A percentile compares a stretch with the other conserved stretches of the same genome.
These are phyloP conservation scores for Acyrthosiphon pisum DNA, from an alignment of 1,140 invertebrate species.

Conservation along the genomic window DNA sequence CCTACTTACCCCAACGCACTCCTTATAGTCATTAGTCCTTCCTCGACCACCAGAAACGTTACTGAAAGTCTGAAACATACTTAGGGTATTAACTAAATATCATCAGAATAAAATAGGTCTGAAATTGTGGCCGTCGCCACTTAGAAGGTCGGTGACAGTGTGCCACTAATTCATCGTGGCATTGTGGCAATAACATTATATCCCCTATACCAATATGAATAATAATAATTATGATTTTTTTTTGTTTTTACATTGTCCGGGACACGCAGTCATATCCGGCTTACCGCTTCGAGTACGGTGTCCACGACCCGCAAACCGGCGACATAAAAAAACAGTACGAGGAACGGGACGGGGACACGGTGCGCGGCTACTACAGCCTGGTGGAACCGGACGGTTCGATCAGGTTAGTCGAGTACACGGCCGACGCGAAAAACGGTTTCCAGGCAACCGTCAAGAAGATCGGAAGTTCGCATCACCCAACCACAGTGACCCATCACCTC, in stretches of 20 bases:
- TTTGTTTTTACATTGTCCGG: background rate
- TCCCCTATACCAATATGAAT: background rate
- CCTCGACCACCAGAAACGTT: background rate
- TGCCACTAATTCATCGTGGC: background rate
- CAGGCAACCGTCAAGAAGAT: conserved; percentile 58
- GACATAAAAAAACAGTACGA: conserved; percentile 63
- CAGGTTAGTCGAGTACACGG: conserved; percentile 62
- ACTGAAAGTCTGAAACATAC: background rate
- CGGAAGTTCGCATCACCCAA: conserved; percentile 48
- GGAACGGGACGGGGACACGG: conserved; percentile 60
- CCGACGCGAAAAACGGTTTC: conserved; percentile 60
- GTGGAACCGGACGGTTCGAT: conserved; percentile 62
- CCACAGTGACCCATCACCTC: conserved; percentile 33
- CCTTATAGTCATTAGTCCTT: too few relatives aligned
- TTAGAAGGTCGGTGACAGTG: background rate
- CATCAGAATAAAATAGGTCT: background rate
- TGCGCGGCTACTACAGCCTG: conserved; percentile 59
- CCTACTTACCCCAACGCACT: too few relatives aligned
- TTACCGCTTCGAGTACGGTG: conserved; percentile 63
- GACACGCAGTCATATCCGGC: conserved; percentile 59
- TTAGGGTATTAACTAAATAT: background rate
- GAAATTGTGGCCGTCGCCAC: background rate
- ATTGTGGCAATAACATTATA: background rate
- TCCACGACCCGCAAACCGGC: conserved; percentile 63
- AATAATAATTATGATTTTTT: background rate